A percentile compares a stretch with the other conserved stretches of the same genome.
phyloP scores from a whole-genome alignment of 2,888 invertebrate species.

The Nomada ferruginata region DNA sequence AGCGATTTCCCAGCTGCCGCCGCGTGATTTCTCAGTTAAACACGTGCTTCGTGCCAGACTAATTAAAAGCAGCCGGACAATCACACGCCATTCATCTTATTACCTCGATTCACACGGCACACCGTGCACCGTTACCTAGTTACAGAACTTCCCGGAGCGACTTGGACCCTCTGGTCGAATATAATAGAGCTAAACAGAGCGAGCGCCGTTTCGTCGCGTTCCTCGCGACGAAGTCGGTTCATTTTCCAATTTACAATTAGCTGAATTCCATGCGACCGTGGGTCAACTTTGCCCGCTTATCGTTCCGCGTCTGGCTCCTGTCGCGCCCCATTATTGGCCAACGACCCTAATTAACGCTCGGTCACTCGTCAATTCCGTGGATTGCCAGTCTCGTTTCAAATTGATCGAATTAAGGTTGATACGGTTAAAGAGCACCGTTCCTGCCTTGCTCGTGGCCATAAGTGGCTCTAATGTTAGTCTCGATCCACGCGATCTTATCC shows the following conservation, averaged over 20 bases:
- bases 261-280: not conserved
- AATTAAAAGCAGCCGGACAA: constrained; percentile 54
- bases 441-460: constrained; percentile 44
- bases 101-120: constrained; percentile 53
- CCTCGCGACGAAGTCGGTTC: not conserved
- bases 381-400: constrained; percentile 44
- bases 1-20: constrained; percentile 25
- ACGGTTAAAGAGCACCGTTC: constrained; percentile 64
- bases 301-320: constrained; percentile 2
- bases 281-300: not conserved
- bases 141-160: constrained; percentile 50
- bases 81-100: constrained; percentile 64
- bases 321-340: constrained; percentile 42
- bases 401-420: constrained; percentile 64
- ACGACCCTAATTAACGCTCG: constrained; percentile 52
- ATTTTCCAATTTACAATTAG: constrained; percentile 3
- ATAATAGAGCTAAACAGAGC: constrained; percentile 53
- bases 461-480: constrained; percentile 51
- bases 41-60: constrained; percentile 22
- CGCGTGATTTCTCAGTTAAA: constrained; percentile 29
- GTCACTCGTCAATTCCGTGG: constrained; percentile 52
- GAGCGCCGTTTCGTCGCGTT: not conserved
- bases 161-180: constrained; percentile 24
- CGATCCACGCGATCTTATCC: constrained; percentile 33
- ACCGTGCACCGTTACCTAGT: constrained; percentile 45